These are phyloP conservation scores for Drosophila leontia DNA, from an alignment of 1,140 invertebrate genomes.

Conservation along the genomic window DNA sequence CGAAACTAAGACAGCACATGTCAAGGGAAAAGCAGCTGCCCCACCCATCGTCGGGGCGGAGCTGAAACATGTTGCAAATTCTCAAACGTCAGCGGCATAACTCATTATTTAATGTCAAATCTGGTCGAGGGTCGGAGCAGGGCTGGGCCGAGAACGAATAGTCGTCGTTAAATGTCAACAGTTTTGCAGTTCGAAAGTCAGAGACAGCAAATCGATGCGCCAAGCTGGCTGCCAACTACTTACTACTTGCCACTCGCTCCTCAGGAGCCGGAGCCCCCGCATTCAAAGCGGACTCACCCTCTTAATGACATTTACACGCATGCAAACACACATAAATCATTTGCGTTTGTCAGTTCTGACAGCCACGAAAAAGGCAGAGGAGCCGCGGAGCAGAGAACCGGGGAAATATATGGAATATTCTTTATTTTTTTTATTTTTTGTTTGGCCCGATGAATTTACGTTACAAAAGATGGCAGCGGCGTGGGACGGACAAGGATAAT, in stretches of 20 bases:
- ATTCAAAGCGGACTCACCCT: conserved; percentile 40
- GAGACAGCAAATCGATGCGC: conserved; percentile 74
- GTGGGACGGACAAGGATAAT: conserved; percentile 52
- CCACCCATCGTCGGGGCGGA: conserved; percentile 11
- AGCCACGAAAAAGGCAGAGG: conserved; percentile 60
- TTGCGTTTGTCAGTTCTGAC: conserved; percentile 83
- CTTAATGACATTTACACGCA: conserved; percentile 83
- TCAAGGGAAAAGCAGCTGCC: conserved; percentile 24
- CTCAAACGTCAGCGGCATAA: conserved; percentile 76
- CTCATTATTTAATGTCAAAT: conserved; percentile 84
- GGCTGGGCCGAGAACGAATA: conserved; percentile 21
- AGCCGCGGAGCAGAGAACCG: neutral
- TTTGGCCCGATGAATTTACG: conserved; percentile 43
- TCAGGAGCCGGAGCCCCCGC: conserved; percentile 19
- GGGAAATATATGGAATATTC: conserved; percentile 43
- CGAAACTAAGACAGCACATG: conserved; percentile 20
- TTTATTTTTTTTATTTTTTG: conserved; percentile 18
- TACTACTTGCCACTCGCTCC: conserved; percentile 8
- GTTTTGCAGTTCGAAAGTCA: conserved; percentile 73
- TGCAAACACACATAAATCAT: conserved; percentile 83
- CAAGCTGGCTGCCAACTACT: conserved; percentile 19
- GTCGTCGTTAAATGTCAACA: conserved; percentile 73
- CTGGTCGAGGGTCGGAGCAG: conserved; percentile 55
- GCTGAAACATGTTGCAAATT: conserved; percentile 72
- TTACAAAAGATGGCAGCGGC: conserved; percentile 36